A percentile compares a stretch with the other conserved stretches of the same genome.
phyloP scores from a whole-genome alignment of 1,140 invertebrate genomes.

The Drosophila pandora region DNA sequence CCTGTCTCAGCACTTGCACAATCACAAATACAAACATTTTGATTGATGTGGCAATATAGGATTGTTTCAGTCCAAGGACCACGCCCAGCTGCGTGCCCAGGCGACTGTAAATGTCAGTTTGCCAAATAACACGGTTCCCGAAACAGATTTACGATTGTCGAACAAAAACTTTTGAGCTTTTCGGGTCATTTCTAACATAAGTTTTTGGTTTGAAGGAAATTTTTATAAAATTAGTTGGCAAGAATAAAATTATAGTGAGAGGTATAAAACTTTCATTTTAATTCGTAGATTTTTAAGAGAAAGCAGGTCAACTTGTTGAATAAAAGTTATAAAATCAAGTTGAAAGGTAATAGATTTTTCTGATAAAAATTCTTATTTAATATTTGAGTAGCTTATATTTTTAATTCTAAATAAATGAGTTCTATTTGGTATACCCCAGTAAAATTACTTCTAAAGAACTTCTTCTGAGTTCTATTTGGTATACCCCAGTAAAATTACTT shows the following conservation, averaged over 20 bases:
- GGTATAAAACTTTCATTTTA: not conserved
- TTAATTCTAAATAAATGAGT: not conserved
- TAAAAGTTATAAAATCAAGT: not conserved
- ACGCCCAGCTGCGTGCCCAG: conserved; percentile 52
- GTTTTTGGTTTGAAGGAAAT: not conserved
- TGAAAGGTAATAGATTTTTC: not conserved
- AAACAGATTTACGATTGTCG: conserved; percentile 38
- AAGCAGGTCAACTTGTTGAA: not conserved
- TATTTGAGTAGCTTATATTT: not conserved
- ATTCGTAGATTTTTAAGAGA: not conserved
- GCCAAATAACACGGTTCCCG: conserved; percentile 37
- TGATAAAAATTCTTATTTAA: not conserved
- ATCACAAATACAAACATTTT: conserved; percentile 20
- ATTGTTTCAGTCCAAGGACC: conserved; percentile 34
- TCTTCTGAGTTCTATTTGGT: not conserved
- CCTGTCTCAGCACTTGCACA: conserved; percentile 29
- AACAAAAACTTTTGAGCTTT: conserved; percentile 30
- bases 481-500: not conserved
- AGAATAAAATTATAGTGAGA: conserved; percentile 3
- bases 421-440: not conserved
- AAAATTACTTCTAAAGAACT: conserved; percentile 1
- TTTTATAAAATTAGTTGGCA: conserved; percentile 13
- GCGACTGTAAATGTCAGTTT: conserved; percentile 32
- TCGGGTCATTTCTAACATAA: conserved; percentile 8
- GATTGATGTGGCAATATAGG: conserved; percentile 60